Conservation (phyloP, 2,888 invertebrate species). For the Thera obeliscata region DNA sequence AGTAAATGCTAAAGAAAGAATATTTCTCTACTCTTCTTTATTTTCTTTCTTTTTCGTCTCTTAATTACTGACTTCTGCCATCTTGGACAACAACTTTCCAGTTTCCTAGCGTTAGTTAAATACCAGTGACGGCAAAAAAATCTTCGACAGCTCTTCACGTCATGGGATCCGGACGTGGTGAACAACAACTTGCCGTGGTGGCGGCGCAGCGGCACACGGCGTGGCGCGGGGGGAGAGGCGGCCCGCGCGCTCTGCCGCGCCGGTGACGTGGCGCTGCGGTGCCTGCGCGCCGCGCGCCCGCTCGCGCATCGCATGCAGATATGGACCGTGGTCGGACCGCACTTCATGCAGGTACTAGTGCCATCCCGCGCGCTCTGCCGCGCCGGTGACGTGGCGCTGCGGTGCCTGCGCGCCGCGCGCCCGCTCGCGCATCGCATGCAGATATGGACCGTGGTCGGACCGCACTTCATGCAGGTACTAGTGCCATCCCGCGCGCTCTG, state of each 20-base stretch:
- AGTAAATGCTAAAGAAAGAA: no score
- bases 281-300: conserved; percentile 93
- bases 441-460: no score
- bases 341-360: conserved; percentile 92
- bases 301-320: conserved; percentile 95
- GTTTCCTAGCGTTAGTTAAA: no score
- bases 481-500: no score
- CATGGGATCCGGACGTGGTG: conserved; percentile 65
- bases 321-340: conserved; percentile 96
- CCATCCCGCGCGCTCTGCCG: conserved; percentile 87
- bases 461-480: no score
- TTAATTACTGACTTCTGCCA: no score
- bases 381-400: conserved; percentile 94
- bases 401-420: conserved; percentile 75
- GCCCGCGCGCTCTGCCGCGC: conserved; percentile 90
- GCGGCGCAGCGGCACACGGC: conserved; percentile 49
- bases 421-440: no score
- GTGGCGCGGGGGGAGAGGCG: conserved; percentile 58
- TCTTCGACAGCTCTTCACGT: conserved; percentile 60
- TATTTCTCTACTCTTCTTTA: no score
- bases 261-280: conserved; percentile 94
- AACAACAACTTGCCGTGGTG: conserved; percentile 66
- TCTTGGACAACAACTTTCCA: no score
- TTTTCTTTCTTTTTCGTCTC: no score
- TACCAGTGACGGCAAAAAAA: background rate